Evolutionary conservation across 2,888 invertebrate species (phyloP).

Genomic region (Nebria salina): DNA sequence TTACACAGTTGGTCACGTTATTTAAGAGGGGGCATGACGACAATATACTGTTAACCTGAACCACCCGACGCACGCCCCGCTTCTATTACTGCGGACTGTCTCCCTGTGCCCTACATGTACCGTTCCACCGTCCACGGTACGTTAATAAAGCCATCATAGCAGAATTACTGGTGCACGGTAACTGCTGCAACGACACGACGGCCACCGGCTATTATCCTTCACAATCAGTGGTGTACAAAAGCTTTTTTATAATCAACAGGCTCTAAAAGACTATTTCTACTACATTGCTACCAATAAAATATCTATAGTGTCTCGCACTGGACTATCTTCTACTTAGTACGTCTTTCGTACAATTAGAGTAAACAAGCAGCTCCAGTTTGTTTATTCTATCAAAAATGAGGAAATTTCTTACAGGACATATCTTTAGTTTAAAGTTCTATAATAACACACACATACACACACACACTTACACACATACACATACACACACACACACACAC

Average conservation of each 20-base stretch:
- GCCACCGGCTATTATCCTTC: constrained; percentile 19
- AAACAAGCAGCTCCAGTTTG: too few species aligned
- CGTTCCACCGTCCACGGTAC: neutral
- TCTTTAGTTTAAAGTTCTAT: too few species aligned
- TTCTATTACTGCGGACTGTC: constrained; percentile 23
- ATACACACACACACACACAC: too few species aligned
- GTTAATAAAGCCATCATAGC: constrained; percentile 28
- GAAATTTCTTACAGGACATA: too few species aligned
- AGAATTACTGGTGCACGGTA: constrained; percentile 20
- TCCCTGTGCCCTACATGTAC: neutral
- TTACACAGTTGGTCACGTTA: constrained; percentile 34
- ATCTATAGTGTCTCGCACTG: too few species aligned
- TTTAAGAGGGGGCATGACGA: constrained; percentile 13
- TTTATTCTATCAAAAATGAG: too few species aligned
- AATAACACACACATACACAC: too few species aligned
- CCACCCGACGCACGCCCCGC: neutral
- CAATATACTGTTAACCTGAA: neutral
- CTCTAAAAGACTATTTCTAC: too few species aligned
- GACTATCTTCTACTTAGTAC: too few species aligned
- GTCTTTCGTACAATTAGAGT: too few species aligned
- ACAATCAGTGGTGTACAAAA: constrained; percentile 3
- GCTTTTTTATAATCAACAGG: neutral
- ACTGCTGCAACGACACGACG: constrained; percentile 22
- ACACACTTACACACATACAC: too few species aligned
- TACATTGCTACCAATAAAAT: too few species aligned